phyloP scores from a whole-genome alignment of 2,113 vertebrate species.

The Diadophis punctatus region DNA sequence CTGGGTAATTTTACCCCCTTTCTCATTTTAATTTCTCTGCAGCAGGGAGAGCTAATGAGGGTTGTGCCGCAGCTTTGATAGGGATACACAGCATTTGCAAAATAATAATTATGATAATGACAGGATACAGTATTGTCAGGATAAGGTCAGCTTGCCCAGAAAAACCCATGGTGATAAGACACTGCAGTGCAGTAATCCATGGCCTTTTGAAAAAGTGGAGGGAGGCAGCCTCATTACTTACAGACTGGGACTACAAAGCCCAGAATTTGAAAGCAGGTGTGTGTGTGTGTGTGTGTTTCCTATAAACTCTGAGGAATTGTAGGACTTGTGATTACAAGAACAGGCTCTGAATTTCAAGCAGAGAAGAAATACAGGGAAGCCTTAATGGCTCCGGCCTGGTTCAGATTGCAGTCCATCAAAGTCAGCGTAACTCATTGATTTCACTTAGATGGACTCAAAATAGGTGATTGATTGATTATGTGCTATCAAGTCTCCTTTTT shows the following conservation, averaged over 20 bases:
- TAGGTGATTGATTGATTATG: background rate
- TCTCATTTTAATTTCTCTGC: background rate
- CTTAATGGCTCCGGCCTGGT: background rate
- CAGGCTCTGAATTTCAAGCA: background rate
- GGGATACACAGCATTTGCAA: background rate
- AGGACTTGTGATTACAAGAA: background rate
- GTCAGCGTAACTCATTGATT: background rate
- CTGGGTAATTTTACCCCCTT: background rate
- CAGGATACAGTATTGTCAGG: background rate
- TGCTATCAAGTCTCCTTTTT: background rate
- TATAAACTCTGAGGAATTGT: background rate
- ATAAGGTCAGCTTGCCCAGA: background rate
- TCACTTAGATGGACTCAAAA: background rate
- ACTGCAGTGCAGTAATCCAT: background rate
- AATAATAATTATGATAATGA: background rate
- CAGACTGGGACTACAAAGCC: background rate
- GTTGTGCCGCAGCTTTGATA: background rate
- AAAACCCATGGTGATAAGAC: background rate
- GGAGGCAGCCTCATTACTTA: background rate
- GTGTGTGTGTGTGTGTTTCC: background rate
- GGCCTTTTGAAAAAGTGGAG: background rate
- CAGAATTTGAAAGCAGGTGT: background rate
- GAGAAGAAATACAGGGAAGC: background rate
- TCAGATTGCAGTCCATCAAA: background rate
- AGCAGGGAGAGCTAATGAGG: background rate